Evolutionary conservation across 1,140 invertebrate species (phyloP).

Genomic region (Drosophila biarmipes): DNA sequence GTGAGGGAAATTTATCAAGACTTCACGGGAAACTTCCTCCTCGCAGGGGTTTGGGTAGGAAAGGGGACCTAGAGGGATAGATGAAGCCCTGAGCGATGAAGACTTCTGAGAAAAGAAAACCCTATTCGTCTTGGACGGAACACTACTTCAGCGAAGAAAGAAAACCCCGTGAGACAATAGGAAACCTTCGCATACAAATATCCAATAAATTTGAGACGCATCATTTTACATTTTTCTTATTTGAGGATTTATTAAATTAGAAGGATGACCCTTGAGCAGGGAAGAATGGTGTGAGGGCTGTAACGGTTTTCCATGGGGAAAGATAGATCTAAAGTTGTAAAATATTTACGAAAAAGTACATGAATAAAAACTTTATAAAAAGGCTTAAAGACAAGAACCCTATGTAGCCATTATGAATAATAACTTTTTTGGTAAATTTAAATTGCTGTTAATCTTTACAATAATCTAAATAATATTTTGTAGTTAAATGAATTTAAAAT

Average conservation of each 20-base stretch:
- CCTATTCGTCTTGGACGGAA: not conserved
- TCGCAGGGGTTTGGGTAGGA: not conserved
- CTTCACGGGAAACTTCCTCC: slow-evolving; percentile 24
- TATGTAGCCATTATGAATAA: too few species aligned
- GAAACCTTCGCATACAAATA: not conserved
- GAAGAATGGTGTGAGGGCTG: not conserved
- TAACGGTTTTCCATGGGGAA: not conserved
- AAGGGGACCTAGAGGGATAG: slow-evolving; percentile 2
- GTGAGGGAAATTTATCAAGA: slow-evolving; percentile 47
- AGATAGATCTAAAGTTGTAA: not conserved
- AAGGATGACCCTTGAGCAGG: not conserved
- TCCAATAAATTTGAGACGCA: not conserved
- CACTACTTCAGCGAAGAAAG: not conserved
- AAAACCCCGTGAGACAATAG: slow-evolving; percentile 10
- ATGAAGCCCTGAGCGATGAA: slow-evolving; percentile 8
- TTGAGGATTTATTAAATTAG: not conserved
- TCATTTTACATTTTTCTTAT: not conserved
- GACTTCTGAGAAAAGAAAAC: slow-evolving; percentile 3
- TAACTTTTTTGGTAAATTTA: too few species aligned
- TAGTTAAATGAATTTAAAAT: too few species aligned
- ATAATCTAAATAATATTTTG: too few species aligned
- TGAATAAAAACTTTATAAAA: too few species aligned
- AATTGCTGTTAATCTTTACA: too few species aligned
- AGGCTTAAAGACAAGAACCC: not conserved
- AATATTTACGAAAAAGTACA: not conserved